A percentile compares a stretch with the other conserved stretches of the same genome.
phyloP scores from a whole-genome alignment of 2,888 invertebrate genomes.

The Labia minor region DNA sequence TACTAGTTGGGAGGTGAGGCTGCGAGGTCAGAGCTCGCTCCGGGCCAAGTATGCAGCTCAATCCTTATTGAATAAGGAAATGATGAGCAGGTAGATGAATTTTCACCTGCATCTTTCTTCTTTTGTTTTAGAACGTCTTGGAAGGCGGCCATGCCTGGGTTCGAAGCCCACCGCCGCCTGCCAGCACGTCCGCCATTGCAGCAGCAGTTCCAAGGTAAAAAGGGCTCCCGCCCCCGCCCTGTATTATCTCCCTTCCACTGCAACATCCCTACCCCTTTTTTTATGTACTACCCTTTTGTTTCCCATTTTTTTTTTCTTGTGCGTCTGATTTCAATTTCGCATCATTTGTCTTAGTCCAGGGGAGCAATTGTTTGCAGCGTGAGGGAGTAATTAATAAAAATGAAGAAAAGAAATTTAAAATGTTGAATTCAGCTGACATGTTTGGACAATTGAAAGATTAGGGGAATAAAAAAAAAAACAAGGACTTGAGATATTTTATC shows the following conservation, averaged over 20 bases:
- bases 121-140: constrained; percentile 3
- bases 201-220: constrained; percentile 4
- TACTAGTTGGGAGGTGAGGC: constrained; percentile 1
- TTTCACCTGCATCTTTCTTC: neutral
- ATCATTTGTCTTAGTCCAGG: constrained; percentile 3
- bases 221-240: neutral
- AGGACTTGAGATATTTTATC: neutral
- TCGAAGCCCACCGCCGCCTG: neutral
- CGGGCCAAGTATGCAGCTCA: neutral
- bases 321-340: constrained; percentile 7
- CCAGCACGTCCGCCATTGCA: neutral
- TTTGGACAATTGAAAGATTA: constrained; percentile 13
- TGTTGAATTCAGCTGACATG: constrained; percentile 13
- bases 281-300: neutral
- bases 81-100: constrained; percentile 18
- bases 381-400: constrained; percentile 7
- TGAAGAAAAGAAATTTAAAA: constrained; percentile 13
- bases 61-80: neutral
- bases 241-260: too few species aligned
- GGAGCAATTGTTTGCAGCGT: constrained; percentile 7
- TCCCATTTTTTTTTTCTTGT: constrained; percentile 3
- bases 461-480: neutral
- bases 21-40: neutral
- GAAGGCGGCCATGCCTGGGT: neutral
- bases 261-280: too few species aligned